Percentiles rank a stretch among this genome's conserved stretches.
Conservation (phyloP, 2,113 vertebrate genomes). For the Taxidea taxus region DNA sequence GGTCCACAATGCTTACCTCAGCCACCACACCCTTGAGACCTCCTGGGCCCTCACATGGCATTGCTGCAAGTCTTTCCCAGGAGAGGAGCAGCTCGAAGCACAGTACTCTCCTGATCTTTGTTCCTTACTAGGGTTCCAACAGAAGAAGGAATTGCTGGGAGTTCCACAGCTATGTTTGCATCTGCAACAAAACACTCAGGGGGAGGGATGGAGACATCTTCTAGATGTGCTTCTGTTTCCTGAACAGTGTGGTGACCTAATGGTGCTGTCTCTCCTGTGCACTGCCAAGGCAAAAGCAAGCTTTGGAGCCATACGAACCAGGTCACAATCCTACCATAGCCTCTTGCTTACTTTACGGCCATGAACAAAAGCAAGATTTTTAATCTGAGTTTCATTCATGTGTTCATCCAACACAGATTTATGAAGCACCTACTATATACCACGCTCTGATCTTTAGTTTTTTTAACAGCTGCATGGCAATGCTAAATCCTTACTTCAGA, state of each 20-base stretch:
- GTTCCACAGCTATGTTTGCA: background rate
- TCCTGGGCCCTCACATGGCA: background rate
- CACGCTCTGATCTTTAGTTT: background rate
- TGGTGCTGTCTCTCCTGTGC: no score
- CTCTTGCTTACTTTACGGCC: background rate
- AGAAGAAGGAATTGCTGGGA: background rate
- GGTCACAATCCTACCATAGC: background rate
- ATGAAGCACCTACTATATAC: background rate
- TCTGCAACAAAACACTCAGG: background rate
- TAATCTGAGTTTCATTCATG: background rate
- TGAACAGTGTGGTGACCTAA: background rate
- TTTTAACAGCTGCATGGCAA: background rate
- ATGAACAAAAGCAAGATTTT: background rate
- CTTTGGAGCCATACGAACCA: background rate
- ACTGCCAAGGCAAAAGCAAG: background rate
- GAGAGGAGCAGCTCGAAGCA: background rate
- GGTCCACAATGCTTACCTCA: background rate
- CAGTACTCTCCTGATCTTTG: background rate
- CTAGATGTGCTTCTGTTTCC: background rate
- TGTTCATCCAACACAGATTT: background rate
- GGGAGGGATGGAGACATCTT: background rate
- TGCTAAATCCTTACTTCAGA: background rate
- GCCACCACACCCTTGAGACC: background rate
- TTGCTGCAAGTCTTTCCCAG: background rate
- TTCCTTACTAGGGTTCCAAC: background rate